These are phyloP conservation scores for Agapornis roseicollis DNA, from an alignment of 2,113 vertebrate species.

Conservation along the genomic window DNA sequence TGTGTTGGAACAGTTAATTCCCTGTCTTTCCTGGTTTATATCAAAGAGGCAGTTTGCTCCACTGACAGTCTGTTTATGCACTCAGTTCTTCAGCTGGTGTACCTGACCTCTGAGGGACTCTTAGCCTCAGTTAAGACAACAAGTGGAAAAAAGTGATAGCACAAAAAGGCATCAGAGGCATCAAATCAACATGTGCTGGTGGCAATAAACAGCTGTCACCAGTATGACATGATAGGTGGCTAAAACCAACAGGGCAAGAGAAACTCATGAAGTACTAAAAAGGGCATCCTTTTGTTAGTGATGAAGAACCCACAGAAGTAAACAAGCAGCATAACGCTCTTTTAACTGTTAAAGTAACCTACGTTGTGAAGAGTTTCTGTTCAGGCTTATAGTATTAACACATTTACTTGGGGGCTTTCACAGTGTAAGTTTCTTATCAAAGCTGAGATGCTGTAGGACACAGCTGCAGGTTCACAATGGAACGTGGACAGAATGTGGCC, in stretches of 20 bases:
- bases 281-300: neutral
- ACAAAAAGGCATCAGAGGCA: neutral
- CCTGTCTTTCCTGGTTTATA: neutral
- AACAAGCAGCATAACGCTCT: neutral
- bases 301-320: neutral
- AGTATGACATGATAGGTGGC: neutral
- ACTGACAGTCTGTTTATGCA: neutral
- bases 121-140: neutral
- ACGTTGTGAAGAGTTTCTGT: rapidly evolving
- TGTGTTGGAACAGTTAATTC: neutral
- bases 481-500: rapidly evolving
- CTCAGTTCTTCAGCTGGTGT: neutral
- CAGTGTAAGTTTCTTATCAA: neutral
- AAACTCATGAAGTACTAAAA: neutral
- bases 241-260: neutral
- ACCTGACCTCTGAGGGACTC: neutral
- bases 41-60: neutral
- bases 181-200: neutral
- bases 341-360: neutral
- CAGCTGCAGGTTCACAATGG: neutral
- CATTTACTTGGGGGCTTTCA: neutral
- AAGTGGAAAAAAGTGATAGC: neutral
- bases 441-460: neutral
- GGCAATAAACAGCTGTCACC: neutral
- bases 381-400: neutral